Evolutionary conservation across 2,888 invertebrate genomes (phyloP).

Genomic region (Thymelicus acteon): DNA sequence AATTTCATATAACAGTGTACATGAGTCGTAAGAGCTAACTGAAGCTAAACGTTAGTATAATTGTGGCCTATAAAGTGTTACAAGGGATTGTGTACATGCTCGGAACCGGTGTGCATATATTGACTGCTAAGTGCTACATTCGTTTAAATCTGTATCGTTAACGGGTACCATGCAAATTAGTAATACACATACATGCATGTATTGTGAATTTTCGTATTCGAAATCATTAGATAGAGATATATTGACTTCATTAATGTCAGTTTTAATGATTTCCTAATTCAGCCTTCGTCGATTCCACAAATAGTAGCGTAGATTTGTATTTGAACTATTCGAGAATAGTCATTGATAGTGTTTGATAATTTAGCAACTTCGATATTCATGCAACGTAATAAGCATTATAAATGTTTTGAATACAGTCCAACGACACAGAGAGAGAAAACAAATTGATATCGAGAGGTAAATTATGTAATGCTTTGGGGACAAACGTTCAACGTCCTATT

Average conservation of each 20-base stretch:
- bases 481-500: conserved; percentile 79
- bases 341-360: conserved; percentile 13
- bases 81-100: no score
- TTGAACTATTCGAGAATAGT: conserved; percentile 3
- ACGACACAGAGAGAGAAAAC: conserved; percentile 60
- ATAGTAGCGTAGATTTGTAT: conserved; percentile 13
- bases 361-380: conserved; percentile 14
- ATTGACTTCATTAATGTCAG: conserved; percentile 42
- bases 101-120: no score
- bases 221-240: conserved; percentile 40
- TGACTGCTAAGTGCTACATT: no score
- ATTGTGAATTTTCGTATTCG: conserved; percentile 30
- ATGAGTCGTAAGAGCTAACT: no score
- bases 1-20: no score
- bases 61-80: no score
- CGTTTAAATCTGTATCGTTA: background rate
- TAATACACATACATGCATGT: conserved; percentile 8
- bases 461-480: conserved; percentile 68
- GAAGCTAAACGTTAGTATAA: no score
- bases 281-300: conserved; percentile 33
- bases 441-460: conserved; percentile 62
- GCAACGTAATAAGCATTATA: conserved; percentile 2
- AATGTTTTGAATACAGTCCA: conserved; percentile 9
- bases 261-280: conserved; percentile 40
- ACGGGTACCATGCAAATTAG: conserved; percentile 15